Conservation (phyloP, 2,888 invertebrate species). For the Piscicola geometra region DNA sequence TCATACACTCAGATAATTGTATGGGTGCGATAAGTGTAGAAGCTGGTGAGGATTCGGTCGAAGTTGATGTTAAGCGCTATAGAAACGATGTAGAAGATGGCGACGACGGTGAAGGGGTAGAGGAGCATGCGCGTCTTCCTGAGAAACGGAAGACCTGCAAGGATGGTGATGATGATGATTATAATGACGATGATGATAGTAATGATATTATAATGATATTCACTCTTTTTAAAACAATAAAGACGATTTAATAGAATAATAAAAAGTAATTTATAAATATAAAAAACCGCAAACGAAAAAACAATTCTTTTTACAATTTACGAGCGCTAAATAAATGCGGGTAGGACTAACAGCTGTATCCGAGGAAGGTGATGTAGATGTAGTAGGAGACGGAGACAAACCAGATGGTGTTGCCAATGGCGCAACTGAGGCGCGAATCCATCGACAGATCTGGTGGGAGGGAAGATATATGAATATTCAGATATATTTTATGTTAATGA, state of each 20-base stretch:
- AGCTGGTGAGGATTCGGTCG: constrained; percentile 72
- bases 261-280: too few relatives aligned
- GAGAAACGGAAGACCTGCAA: constrained; percentile 75
- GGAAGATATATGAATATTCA: constrained; percentile 13
- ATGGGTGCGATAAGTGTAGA: constrained; percentile 70
- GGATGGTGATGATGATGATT: too few relatives aligned
- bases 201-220: too few relatives aligned
- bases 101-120: constrained; percentile 73
- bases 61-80: constrained; percentile 77
- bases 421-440: constrained; percentile 70
- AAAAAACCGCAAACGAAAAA: not conserved
- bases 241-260: too few relatives aligned
- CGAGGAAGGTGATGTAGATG: constrained; percentile 91
- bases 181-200: too few relatives aligned
- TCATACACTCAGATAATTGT: too few relatives aligned
- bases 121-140: constrained; percentile 78
- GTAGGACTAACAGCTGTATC: constrained; percentile 68
- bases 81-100: constrained; percentile 73
- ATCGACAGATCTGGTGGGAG: constrained; percentile 73
- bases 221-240: too few relatives aligned
- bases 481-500: not conserved
- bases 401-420: constrained; percentile 90
- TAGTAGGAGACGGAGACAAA: constrained; percentile 83
- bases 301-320: too few relatives aligned
- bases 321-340: not conserved